Conservation (phyloP, 2,888 invertebrate species). For the Cylindroiulus punctatus region DNA sequence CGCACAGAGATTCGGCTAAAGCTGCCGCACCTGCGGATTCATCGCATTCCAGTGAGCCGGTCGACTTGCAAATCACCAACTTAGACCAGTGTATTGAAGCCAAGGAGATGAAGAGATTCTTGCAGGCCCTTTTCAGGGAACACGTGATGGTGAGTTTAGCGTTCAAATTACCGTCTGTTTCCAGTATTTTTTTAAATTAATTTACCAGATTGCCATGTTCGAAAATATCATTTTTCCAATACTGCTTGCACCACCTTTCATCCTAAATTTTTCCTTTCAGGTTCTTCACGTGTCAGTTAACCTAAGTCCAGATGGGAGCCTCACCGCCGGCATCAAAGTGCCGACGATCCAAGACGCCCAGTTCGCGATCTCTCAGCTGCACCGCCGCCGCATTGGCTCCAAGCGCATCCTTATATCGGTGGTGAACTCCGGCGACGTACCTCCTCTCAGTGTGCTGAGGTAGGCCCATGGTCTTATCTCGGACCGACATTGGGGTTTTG, state of each 20-base stretch:
- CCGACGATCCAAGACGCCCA: conserved; percentile 75
- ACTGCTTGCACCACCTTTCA: no score
- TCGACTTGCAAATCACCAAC: conserved; percentile 75
- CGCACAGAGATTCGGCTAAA: background rate
- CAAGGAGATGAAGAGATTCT: conserved; percentile 74
- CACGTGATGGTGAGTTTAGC: conserved; percentile 71
- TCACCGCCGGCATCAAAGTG: conserved; percentile 78
- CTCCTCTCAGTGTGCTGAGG: conserved; percentile 59
- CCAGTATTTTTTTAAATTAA: no score
- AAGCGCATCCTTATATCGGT: conserved; percentile 80
- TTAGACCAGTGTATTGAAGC: conserved; percentile 76
- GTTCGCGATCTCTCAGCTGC: conserved; percentile 81
- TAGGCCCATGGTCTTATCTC: background rate
- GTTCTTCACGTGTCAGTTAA: conserved; percentile 73
- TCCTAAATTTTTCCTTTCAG: conserved; percentile 64
- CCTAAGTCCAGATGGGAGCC: conserved; percentile 74
- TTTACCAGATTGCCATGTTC: no score
- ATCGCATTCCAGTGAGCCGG: conserved; percentile 62
- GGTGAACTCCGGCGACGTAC: conserved; percentile 56
- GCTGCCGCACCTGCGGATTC: background rate
- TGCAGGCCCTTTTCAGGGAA: conserved; percentile 74
- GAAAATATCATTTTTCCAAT: no score
- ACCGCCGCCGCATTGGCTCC: conserved; percentile 82
- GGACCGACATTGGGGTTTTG: background rate
- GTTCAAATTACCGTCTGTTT: no score